phyloP scores from a whole-genome alignment of 1,140 invertebrate genomes.

The Phocides pigmalion region DNA sequence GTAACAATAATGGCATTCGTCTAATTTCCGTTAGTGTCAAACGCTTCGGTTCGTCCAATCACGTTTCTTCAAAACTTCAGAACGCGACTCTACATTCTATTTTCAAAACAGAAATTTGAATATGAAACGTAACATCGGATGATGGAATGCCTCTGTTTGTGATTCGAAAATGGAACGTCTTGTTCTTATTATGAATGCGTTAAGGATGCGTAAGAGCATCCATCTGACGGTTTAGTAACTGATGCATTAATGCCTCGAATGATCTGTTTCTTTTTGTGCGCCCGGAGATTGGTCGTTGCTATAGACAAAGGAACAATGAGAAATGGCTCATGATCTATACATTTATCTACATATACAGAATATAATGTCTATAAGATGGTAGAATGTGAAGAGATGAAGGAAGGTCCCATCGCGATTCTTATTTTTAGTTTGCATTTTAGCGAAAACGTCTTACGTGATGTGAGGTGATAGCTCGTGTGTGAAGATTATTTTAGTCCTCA shows the following conservation, averaged over 20 bases:
- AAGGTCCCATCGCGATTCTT: too few species aligned
- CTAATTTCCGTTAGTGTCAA: constrained; percentile 34
- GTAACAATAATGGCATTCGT: neutral
- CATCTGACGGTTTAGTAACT: constrained; percentile 79
- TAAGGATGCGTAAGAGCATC: constrained; percentile 79
- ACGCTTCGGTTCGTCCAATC: constrained; percentile 25
- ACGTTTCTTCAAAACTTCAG: constrained; percentile 22
- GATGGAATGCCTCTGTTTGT: constrained; percentile 69
- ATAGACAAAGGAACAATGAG: constrained; percentile 3
- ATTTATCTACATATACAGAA: too few species aligned
- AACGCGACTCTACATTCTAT: constrained; percentile 60
- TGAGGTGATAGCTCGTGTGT: too few species aligned
- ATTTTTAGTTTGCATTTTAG: too few species aligned
- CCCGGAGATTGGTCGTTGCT: constrained; percentile 67
- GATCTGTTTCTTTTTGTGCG: constrained; percentile 73
- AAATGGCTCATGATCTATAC: constrained; percentile 14
- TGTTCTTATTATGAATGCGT: constrained; percentile 78
- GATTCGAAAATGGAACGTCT: constrained; percentile 73
- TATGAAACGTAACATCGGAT: constrained; percentile 64
- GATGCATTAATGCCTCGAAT: constrained; percentile 79
- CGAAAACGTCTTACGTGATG: too few species aligned
- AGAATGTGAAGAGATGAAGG: too few species aligned
- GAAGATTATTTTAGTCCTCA: too few species aligned
- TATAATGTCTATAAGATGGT: too few species aligned
- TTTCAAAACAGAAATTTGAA: constrained; percentile 76